Evolutionary conservation across 2,888 invertebrate genomes (phyloP).

Genomic region (Galerucella nymphaeae): DNA sequence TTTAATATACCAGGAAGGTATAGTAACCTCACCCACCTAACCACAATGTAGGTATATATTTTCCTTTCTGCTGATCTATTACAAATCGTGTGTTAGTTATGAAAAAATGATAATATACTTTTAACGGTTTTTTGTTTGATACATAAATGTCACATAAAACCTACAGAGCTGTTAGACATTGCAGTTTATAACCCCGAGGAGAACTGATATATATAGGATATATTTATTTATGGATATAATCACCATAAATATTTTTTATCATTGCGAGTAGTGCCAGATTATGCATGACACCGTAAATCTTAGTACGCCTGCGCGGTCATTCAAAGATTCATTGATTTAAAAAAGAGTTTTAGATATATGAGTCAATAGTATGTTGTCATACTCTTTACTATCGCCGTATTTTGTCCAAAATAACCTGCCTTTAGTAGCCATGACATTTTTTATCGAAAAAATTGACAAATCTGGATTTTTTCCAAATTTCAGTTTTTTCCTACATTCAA

Average conservation of each 20-base stretch:
- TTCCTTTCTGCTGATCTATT: too few relatives aligned
- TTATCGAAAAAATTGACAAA: too few relatives aligned
- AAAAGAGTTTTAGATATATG: not conserved
- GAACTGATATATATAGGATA: slow-evolving; percentile 15
- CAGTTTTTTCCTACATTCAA: too few relatives aligned
- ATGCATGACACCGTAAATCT: slow-evolving; percentile 33
- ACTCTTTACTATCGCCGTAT: too few relatives aligned
- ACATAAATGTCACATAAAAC: slow-evolving; percentile 28
- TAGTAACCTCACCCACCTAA: too few relatives aligned
- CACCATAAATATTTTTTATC: slow-evolving; percentile 29
- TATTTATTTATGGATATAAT: slow-evolving; percentile 26
- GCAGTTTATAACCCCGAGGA: slow-evolving; percentile 12
- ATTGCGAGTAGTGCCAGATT: slow-evolving; percentile 22
- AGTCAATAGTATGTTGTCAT: too few relatives aligned
- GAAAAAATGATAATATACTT: not conserved
- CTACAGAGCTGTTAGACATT: slow-evolving; percentile 14
- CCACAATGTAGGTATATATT: too few relatives aligned
- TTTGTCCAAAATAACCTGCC: too few relatives aligned
- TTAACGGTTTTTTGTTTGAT: slow-evolving; percentile 19
- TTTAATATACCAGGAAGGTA: not conserved
- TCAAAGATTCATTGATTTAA: not conserved
- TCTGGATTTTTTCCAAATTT: too few relatives aligned
- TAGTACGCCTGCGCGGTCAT: slow-evolving; percentile 10
- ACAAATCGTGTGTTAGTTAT: too few relatives aligned
- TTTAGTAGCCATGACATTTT: too few relatives aligned